Evolutionary conservation across 2,888 invertebrate genomes (phyloP).

Genomic region (Andrena trimmerana): DNA sequence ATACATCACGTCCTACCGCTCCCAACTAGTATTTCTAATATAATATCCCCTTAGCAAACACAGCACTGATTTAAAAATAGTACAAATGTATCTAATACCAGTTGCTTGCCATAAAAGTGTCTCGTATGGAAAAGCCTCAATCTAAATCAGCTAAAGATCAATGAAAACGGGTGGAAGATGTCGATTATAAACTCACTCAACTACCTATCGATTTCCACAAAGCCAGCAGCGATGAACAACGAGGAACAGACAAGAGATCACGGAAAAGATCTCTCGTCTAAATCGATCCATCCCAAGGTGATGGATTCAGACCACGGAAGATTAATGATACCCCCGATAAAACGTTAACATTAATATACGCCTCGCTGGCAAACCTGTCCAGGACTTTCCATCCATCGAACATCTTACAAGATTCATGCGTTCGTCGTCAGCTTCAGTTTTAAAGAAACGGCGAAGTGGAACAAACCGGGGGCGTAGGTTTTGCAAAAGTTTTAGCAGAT

Average conservation of each 20-base stretch:
- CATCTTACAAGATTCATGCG: conserved; percentile 27
- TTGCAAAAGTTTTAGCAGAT: conserved; percentile 33
- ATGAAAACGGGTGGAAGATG: too few relatives aligned
- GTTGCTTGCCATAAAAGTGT: too few relatives aligned
- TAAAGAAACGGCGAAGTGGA: conserved; percentile 30
- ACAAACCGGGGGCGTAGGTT: conserved; percentile 16
- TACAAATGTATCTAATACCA: too few relatives aligned
- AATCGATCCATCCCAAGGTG: background rate
- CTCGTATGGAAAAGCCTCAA: too few relatives aligned
- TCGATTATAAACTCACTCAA: too few relatives aligned
- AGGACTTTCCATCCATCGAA: conserved; percentile 18
- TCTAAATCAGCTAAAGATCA: too few relatives aligned
- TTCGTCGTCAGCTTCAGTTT: conserved; percentile 15
- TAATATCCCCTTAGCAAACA: too few relatives aligned
- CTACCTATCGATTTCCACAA: too few relatives aligned
- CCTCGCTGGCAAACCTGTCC: conserved; percentile 13
- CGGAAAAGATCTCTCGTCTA: background rate
- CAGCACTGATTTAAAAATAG: too few relatives aligned
- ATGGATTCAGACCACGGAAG: conserved; percentile 37
- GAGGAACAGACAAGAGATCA: background rate
- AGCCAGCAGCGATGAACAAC: too few relatives aligned
- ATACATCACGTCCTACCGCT: too few relatives aligned
- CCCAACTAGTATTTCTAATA: too few relatives aligned
- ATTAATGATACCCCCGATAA: conserved; percentile 17
- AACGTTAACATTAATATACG: conserved; percentile 37